These are phyloP conservation scores for Macroramphosus scolopax DNA, from an alignment of 2,797 vertebrate species.

Conservation along the genomic window DNA sequence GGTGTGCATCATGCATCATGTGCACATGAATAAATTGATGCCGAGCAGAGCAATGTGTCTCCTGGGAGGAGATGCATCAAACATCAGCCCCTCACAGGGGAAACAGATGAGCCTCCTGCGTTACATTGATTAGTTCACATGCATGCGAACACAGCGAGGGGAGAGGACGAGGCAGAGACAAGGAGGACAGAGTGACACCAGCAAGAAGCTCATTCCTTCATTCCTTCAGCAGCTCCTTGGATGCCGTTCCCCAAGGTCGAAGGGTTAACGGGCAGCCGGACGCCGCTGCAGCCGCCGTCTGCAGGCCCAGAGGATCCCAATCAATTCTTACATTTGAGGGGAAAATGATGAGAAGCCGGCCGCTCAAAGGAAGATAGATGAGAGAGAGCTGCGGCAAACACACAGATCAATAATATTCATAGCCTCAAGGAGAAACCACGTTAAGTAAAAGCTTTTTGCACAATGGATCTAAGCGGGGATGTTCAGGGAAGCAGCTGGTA, in stretches of 20 bases:
- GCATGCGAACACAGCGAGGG: conserved; percentile 16
- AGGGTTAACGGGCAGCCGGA: conserved; percentile 53
- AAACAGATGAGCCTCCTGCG: conserved; percentile 43
- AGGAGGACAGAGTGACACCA: not conserved
- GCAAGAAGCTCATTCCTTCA: not conserved
- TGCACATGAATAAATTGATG: conserved; percentile 58
- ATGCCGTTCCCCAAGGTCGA: conserved; percentile 60
- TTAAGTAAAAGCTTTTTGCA: conserved; percentile 72
- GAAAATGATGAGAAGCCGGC: conserved; percentile 72
- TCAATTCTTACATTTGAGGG: conserved; percentile 77
- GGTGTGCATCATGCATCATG: conserved; percentile 4
- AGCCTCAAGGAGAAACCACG: conserved; percentile 63
- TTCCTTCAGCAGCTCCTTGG: conserved; percentile 21
- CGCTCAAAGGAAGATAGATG: conserved; percentile 75
- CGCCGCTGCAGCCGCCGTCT: conserved; percentile 59
- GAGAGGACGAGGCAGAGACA: not conserved
- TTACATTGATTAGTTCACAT: conserved; percentile 61
- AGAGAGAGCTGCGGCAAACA: conserved; percentile 66
- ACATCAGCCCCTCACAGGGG: conserved; percentile 24
- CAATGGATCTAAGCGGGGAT: conserved; percentile 52
- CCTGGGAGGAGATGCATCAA: conserved; percentile 25
- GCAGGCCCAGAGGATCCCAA: conserved; percentile 59
- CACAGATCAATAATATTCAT: conserved; percentile 79
- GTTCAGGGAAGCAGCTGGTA: conserved; percentile 32
- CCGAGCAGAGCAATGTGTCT: conserved; percentile 50